Conservation (phyloP, 2,888 invertebrate genomes). For the Zele albiditarsus region DNA sequence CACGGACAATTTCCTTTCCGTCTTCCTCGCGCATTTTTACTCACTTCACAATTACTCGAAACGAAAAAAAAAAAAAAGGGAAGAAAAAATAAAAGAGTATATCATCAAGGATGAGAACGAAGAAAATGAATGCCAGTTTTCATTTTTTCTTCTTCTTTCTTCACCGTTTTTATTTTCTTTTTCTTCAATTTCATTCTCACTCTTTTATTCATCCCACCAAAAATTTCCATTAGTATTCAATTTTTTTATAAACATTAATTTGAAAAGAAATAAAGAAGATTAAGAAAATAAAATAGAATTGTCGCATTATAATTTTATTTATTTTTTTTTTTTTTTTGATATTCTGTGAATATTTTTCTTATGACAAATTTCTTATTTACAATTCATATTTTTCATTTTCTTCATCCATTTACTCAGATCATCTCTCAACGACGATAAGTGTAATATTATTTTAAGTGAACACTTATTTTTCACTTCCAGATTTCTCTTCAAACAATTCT, state of each 20-base stretch:
- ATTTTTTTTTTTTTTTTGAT: too few relatives aligned
- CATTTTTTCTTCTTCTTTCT: constrained; percentile 7
- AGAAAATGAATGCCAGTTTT: not conserved
- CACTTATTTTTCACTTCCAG: not conserved
- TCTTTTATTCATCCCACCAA: not conserved
- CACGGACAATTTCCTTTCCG: not conserved
- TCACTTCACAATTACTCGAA: constrained; percentile 13
- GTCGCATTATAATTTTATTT: too few relatives aligned
- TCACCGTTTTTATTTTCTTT: constrained; percentile 12
- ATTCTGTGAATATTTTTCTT: not conserved
- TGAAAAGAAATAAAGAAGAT: not conserved
- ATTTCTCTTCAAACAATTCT: not conserved
- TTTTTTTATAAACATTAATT: not conserved
- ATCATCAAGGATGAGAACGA: not conserved
- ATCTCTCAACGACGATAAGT: not conserved
- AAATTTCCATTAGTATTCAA: not conserved
- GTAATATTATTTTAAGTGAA: not conserved
- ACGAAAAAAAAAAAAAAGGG: not conserved
- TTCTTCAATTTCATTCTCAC: not conserved
- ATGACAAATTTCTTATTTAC: not conserved
- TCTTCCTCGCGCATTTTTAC: constrained; percentile 10
- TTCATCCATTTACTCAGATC: not conserved
- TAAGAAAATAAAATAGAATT: not conserved
- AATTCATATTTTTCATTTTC: constrained; percentile 2
- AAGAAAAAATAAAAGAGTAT: not conserved